Conservation (phyloP, 1,140 invertebrate species). For the Caenorhabditis inopinata region DNA sequence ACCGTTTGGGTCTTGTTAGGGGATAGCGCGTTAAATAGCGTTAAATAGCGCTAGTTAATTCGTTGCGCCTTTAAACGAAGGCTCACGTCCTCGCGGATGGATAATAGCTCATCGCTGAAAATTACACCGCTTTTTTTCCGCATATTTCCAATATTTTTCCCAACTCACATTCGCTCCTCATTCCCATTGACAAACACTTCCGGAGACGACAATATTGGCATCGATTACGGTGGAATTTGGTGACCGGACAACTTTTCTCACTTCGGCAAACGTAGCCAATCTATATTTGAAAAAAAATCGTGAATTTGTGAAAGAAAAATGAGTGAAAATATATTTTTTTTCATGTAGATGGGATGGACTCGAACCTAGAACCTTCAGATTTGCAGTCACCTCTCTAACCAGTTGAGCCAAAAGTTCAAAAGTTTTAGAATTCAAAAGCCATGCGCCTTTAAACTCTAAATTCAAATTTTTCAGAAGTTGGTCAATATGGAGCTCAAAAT, state of each 20-base stretch:
- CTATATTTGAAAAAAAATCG: too few species aligned
- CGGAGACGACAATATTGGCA: conserved; percentile 96
- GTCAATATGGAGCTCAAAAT: too few species aligned
- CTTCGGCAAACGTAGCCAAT: conserved; percentile 91
- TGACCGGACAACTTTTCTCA: conserved; percentile 90
- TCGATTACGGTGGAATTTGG: conserved; percentile 88
- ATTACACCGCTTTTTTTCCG: too few species aligned
- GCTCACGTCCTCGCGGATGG: too few species aligned
- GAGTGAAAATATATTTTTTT: not conserved
- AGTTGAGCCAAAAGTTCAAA: not conserved
- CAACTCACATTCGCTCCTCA: conserved; percentile 94
- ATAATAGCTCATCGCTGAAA: too few species aligned
- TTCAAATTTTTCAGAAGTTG: not conserved
- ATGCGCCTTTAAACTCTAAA: too few species aligned
- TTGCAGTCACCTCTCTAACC: not conserved
- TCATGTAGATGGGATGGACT: too few species aligned
- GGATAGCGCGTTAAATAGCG: too few species aligned
- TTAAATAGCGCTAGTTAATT: too few species aligned
- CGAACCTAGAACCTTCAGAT: not conserved
- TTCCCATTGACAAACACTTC: conserved; percentile 92
- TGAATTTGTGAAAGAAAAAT: not conserved
- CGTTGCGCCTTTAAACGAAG: too few species aligned
- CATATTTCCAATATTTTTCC: too few species aligned
- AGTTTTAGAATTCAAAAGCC: not conserved
- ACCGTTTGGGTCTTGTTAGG: too few species aligned